Evolutionary conservation across 2,888 invertebrate species (phyloP).

Genomic region (Epistrophella euchroma): DNA sequence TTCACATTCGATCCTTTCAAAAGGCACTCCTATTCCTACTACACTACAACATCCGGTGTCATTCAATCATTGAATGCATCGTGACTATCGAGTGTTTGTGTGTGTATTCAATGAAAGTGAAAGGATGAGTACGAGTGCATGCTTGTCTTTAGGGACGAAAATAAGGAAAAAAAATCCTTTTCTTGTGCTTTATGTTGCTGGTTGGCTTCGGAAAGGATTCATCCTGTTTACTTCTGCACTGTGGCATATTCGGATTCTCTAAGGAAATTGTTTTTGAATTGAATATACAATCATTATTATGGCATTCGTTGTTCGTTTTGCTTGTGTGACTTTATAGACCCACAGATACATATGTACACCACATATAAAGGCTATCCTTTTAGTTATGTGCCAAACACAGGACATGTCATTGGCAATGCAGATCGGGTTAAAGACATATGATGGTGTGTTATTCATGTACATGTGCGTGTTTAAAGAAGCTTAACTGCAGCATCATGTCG

Average conservation of each 20-base stretch:
- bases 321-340: background rate
- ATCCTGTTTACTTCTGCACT: slow-evolving; percentile 45
- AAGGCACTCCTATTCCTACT: background rate
- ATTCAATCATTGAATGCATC: slow-evolving; percentile 48
- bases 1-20: slow-evolving; percentile 53
- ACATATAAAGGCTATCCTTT: slow-evolving; percentile 31
- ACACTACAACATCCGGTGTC: background rate
- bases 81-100: background rate
- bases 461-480: slow-evolving; percentile 48
- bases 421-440: slow-evolving; percentile 6
- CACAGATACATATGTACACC: background rate
- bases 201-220: slow-evolving; percentile 29
- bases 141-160: background rate
- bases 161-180: background rate
- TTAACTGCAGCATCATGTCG: slow-evolving; percentile 65
- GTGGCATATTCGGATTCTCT: slow-evolving; percentile 48
- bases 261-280: slow-evolving; percentile 74
- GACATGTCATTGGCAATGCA: slow-evolving; percentile 64
- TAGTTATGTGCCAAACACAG: slow-evolving; percentile 26
- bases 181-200: background rate
- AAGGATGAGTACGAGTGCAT: slow-evolving; percentile 36
- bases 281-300: slow-evolving; percentile 70
- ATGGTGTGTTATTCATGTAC: background rate
- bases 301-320: slow-evolving; percentile 18
- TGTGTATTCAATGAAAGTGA: slow-evolving; percentile 55